Evolutionary conservation across 2,888 invertebrate species (phyloP).

Genomic region (Stenoptilia bipunctidactyla): DNA sequence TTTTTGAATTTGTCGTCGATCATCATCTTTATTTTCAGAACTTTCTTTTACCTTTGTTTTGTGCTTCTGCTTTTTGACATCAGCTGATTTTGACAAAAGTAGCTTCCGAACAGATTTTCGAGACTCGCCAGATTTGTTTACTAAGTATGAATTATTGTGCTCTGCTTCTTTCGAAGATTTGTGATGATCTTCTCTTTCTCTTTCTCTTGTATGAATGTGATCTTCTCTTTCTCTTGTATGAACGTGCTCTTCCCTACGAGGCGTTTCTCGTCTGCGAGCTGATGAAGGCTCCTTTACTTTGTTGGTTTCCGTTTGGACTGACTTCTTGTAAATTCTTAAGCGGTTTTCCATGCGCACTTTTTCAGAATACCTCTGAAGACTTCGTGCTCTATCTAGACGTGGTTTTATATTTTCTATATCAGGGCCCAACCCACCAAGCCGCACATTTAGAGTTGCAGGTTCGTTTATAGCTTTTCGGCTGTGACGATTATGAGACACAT

Average conservation of each 20-base stretch:
- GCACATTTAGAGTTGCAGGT: slow-evolving; percentile 31
- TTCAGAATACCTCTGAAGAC: slow-evolving; percentile 60
- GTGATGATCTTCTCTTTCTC: no score
- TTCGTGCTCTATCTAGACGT: slow-evolving; percentile 53
- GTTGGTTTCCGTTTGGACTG: slow-evolving; percentile 31
- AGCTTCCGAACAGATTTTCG: slow-evolving; percentile 21
- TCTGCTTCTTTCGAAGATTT: slow-evolving; percentile 14
- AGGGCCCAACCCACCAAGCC: slow-evolving; percentile 54
- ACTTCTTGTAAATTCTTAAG: slow-evolving; percentile 49
- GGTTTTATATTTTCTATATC: slow-evolving; percentile 54
- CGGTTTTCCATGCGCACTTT: slow-evolving; percentile 59
- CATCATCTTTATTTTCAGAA: background rate
- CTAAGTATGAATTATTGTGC: slow-evolving; percentile 33
- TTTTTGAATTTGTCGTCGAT: background rate
- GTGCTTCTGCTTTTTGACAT: slow-evolving; percentile 19
- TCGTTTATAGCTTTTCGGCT: slow-evolving; percentile 29
- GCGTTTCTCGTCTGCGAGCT: slow-evolving; percentile 7
- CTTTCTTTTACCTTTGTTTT: slow-evolving; percentile 2
- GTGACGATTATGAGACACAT: slow-evolving; percentile 39
- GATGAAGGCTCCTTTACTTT: slow-evolving; percentile 14
- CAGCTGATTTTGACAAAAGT: slow-evolving; percentile 33
- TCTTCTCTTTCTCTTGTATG: no score
- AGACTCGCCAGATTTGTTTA: slow-evolving; percentile 35
- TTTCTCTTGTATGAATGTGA: no score
- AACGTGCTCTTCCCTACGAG: no score